phyloP scores from a whole-genome alignment of 2,797 vertebrate genomes.

The Gadopsis marmoratus region DNA sequence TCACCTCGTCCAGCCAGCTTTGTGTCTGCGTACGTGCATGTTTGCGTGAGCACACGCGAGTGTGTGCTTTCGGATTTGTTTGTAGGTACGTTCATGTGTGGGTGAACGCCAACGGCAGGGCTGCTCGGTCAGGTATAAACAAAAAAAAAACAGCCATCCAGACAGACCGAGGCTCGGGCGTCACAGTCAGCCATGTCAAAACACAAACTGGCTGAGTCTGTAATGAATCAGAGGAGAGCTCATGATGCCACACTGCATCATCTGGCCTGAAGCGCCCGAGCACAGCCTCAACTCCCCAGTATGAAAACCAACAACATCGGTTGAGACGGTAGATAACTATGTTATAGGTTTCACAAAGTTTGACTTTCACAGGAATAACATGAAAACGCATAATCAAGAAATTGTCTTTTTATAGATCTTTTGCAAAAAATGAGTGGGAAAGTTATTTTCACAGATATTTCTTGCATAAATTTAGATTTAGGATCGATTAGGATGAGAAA shows the following conservation, averaged over 20 bases:
- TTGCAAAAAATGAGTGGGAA: not conserved
- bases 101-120: constrained; percentile 51
- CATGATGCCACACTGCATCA: constrained; percentile 63
- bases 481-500: not conserved
- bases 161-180: constrained; percentile 54
- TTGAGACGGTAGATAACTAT: constrained; percentile 8
- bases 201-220: constrained; percentile 64
- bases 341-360: not conserved
- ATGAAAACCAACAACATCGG: constrained; percentile 21
- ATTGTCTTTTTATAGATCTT: not conserved
- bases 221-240: constrained; percentile 71
- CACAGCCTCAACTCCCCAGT: constrained; percentile 1
- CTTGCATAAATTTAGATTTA: not conserved
- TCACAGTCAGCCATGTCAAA: constrained; percentile 67
- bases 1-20: constrained; percentile 14
- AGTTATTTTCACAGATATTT: not conserved
- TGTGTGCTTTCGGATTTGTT: constrained; percentile 50
- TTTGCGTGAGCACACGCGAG: constrained; percentile 10
- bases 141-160: constrained; percentile 53
- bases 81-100: constrained; percentile 43
- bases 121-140: constrained; percentile 64
- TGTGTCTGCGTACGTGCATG: not conserved
- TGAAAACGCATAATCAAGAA: too few relatives aligned
- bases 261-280: constrained; percentile 40
- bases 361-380: not conserved